phyloP scores from a whole-genome alignment of 2,888 invertebrate genomes.

The Troglohyphantes excavatus region DNA sequence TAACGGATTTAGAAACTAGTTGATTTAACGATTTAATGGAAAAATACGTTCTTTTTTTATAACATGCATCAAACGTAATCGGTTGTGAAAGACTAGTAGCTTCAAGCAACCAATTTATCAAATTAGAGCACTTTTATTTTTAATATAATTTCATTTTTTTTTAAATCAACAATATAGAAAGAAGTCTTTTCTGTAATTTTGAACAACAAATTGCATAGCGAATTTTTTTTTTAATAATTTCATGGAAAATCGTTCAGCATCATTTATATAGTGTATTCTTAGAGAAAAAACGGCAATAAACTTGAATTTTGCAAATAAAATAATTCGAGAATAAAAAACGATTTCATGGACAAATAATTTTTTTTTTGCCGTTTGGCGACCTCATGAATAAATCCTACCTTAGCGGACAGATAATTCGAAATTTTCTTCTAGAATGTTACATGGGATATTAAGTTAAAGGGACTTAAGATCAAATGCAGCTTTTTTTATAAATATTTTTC shows the following conservation, averaged over 20 bases:
- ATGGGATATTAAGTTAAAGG: constrained; percentile 23
- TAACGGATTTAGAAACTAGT: not conserved
- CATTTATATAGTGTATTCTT: not conserved
- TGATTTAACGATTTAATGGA: not conserved
- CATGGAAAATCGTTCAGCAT: not conserved
- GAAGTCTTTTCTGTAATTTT: constrained; percentile 19
- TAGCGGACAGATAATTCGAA: constrained; percentile 42
- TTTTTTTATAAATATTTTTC: constrained; percentile 32
- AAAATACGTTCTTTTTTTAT: not conserved
- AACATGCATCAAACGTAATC: constrained; percentile 9
- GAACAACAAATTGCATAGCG: constrained; percentile 40
- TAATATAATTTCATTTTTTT: constrained; percentile 43
- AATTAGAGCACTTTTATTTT: constrained; percentile 73
- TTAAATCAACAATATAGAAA: constrained; percentile 52
- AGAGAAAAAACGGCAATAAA: not conserved
- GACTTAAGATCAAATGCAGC: constrained; percentile 43
- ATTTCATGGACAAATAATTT: too few relatives aligned
- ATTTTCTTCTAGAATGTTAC: constrained; percentile 57
- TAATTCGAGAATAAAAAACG: too few relatives aligned
- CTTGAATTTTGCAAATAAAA: not conserved
- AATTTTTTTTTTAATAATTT: not conserved
- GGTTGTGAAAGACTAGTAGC: constrained; percentile 69
- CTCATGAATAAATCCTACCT: not conserved
- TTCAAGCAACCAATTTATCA: constrained; percentile 62
- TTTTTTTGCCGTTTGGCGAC: constrained; percentile 14